Conservation (phyloP, 2,888 invertebrate species). For the Meiosimyza platycephala region DNA sequence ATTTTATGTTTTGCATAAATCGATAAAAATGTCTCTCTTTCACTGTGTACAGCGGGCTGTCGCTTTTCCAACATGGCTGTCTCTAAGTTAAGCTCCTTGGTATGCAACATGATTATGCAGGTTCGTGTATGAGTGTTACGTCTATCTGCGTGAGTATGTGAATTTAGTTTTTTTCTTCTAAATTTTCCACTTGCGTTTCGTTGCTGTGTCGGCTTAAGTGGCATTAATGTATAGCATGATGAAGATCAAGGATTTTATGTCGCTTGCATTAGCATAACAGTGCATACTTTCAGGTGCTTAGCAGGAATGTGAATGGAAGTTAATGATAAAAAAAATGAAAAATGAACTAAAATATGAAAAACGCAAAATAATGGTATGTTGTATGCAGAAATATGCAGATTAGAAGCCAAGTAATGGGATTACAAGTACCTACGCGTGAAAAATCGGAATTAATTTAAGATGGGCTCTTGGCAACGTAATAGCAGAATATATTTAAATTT, state of each 20-base stretch:
- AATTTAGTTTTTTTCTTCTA: not conserved
- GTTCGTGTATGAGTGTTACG: not conserved
- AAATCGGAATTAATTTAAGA: not conserved
- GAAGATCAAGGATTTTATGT: not conserved
- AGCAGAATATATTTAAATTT: too few relatives aligned
- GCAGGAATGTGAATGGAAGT: too few relatives aligned
- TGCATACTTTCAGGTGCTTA: too few relatives aligned
- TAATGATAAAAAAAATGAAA: too few relatives aligned
- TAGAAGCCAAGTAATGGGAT: too few relatives aligned
- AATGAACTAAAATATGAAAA: too few relatives aligned
- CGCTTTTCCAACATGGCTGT: too few relatives aligned
- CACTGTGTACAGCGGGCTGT: not conserved
- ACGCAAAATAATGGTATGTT: too few relatives aligned
- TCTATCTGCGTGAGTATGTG: not conserved
- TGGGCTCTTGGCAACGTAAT: not conserved
- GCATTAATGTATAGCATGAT: conserved; percentile 10
- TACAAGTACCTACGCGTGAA: too few relatives aligned
- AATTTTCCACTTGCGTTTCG: not conserved
- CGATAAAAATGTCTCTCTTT: conserved; percentile 11
- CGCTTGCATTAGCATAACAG: not conserved
- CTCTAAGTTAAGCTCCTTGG: too few relatives aligned
- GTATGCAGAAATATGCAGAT: too few relatives aligned
- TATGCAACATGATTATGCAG: too few relatives aligned
- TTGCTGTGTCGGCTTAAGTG: conserved; percentile 8
- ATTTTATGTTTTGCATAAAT: conserved; percentile 6